phyloP scores from a whole-genome alignment of 2,888 invertebrate species.

The Cepaea hortensis region DNA sequence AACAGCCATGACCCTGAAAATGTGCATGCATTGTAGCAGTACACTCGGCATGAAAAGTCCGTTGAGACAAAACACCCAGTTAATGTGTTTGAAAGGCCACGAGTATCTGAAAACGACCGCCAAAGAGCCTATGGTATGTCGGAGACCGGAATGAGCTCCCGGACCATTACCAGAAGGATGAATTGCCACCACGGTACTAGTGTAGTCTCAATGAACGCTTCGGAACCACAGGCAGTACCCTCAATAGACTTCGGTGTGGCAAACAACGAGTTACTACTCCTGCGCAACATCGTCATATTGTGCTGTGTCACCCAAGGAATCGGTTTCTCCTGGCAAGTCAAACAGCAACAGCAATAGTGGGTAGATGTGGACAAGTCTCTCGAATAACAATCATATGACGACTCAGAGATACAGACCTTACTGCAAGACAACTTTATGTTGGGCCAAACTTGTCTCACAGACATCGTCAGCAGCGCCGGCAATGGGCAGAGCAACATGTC shows the following conservation, averaged over 20 bases:
- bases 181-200: background rate
- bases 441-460: background rate
- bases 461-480: no score
- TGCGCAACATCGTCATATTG: conserved; percentile 8
- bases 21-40: background rate
- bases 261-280: conserved; percentile 8
- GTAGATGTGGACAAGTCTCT: background rate
- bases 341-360: conserved; percentile 11
- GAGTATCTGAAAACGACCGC: background rate
- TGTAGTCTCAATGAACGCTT: conserved; percentile 1
- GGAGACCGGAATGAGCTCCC: background rate
- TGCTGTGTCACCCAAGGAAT: conserved; percentile 8
- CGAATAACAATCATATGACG: background rate
- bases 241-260: background rate
- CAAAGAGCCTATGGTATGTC: background rate
- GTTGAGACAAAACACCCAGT: conserved; percentile 6
- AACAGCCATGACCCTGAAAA: background rate
- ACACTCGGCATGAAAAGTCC: background rate
- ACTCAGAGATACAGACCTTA: conserved; percentile 16
- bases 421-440: conserved; percentile 22
- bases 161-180: background rate
- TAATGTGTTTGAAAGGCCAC: conserved; percentile 6
- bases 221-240: conserved; percentile 4
- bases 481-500: no score
- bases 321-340: background rate